phyloP scores from a whole-genome alignment of 1,140 invertebrate species.

The Tribolium castaneum region DNA sequence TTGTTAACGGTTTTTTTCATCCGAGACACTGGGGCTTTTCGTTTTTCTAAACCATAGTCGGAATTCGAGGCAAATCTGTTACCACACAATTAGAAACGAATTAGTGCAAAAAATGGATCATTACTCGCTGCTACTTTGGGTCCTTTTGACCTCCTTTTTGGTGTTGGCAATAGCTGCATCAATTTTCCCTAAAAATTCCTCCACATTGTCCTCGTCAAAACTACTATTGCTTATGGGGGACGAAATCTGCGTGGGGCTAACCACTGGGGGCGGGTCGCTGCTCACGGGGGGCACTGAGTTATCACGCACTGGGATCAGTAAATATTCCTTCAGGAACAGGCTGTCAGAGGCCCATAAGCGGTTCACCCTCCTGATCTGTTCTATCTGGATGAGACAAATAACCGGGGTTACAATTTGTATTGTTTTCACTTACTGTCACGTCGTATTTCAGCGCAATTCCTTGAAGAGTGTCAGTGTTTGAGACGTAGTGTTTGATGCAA shows the following conservation, averaged over 20 bases:
- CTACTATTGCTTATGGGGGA: conserved; percentile 46
- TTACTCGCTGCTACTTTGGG: conserved; percentile 83
- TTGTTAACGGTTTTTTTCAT: conserved; percentile 61
- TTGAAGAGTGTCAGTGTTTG: conserved; percentile 88
- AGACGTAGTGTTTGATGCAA: conserved; percentile 83
- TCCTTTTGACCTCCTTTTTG: conserved; percentile 85
- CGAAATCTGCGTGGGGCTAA: conserved; percentile 27
- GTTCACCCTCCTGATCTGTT: conserved; percentile 89
- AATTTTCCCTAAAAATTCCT: conserved; percentile 87
- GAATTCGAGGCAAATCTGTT: conserved; percentile 54
- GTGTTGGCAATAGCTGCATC: conserved; percentile 87
- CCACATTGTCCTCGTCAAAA: conserved; percentile 76
- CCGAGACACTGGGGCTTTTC: conserved; percentile 61
- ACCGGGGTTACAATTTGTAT: neutral
- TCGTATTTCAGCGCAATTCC: conserved; percentile 93
- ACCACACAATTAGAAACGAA: neutral
- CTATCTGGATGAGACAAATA: conserved; percentile 72
- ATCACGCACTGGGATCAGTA: conserved; percentile 81
- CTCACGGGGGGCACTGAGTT: neutral
- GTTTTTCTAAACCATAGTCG: conserved; percentile 55
- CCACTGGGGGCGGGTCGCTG: neutral
- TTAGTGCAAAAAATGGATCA: conserved; percentile 60
- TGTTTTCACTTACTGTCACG: conserved; percentile 77
- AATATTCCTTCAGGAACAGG: conserved; percentile 84
- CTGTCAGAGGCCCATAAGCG: conserved; percentile 90